Evolutionary conservation across 2,797 vertebrate species (phyloP), one percentile per base, ranked within the genome.

Genomic region (Xenentodon cancila): DNA sequence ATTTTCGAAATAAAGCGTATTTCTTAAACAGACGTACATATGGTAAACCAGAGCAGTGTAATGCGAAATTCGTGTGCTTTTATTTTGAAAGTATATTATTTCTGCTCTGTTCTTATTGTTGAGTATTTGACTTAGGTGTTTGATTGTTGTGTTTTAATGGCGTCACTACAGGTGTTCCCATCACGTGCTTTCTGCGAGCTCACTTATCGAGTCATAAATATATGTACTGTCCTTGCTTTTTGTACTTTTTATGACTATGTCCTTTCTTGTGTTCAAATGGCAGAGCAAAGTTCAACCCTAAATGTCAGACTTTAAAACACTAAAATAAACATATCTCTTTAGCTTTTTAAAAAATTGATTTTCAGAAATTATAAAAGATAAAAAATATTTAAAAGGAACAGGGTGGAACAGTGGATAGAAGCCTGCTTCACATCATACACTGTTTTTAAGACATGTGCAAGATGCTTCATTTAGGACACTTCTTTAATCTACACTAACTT

Each of bases 1-100:
- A 16, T 9, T 42, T 9, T 40, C 15, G 2, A 5, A n/a, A 34
- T 8, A 12, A 5, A 21, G 12, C 45, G 11, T 47, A 5, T 37
- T 11, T 32, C 30, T 32, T 27, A 3, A 27, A 27, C 3, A 27
- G 27, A 27, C 7, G 27, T 27, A 27, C 3, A 27, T 27, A 27
- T 27, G 3, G 27, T 27, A 1, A 25, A 5, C 25, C 25, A 25
- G 25, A 25, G 25, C 5, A 5, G 25, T 25, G 25, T 25, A 25
- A 5, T 25, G 32, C 32, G 9, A 34, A 4, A 13, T 11, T 12
- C 3, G 3, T 13, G 3, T 18, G 15, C 44, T 66, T 68, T 79
- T 84, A 73, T 64, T 82, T 71, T 79, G 77, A 76, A 82, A 44
- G 30, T 2, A 2, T 0, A 1, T 0, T 2, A 20, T 7, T 32